Percentiles rank a stretch among this genome's conserved stretches.
phyloP scores from a whole-genome alignment of 2,888 invertebrate genomes.

The Cosmia pyralina region DNA sequence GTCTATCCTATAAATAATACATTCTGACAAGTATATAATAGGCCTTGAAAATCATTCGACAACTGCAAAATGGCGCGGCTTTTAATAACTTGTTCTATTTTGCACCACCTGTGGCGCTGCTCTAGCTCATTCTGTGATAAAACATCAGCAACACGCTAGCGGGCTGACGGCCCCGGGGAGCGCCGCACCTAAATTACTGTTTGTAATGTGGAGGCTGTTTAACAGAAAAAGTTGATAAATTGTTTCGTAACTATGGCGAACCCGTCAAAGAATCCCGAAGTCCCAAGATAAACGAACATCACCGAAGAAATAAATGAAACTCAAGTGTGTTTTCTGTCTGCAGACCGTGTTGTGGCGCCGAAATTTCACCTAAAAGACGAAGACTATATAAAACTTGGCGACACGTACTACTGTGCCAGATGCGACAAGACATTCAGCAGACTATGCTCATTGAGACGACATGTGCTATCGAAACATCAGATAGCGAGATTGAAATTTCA shows the following conservation, averaged over 20 bases:
- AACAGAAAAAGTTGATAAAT: not conserved
- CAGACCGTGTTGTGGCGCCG: conserved; percentile 61
- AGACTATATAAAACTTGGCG: conserved; percentile 74
- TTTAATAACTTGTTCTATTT: not conserved
- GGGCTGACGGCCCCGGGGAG: not conserved
- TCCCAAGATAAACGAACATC: conserved; percentile 4
- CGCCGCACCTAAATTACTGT: not conserved
- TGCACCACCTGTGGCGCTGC: not conserved
- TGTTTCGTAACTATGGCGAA: not conserved
- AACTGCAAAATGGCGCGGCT: too few species aligned
- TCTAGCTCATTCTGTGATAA: not conserved
- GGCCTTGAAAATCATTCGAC: too few species aligned
- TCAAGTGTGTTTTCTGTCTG: conserved; percentile 12
- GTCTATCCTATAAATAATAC: too few species aligned
- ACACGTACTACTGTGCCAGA: conserved; percentile 69
- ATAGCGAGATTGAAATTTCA: conserved; percentile 64
- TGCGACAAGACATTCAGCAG: conserved; percentile 76
- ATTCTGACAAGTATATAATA: too few species aligned
- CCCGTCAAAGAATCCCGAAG: conserved; percentile 2
- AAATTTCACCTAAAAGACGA: conserved; percentile 71
- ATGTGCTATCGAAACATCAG: too few species aligned
- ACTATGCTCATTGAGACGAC: conserved; percentile 64
- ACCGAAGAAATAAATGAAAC: conserved; percentile 21
- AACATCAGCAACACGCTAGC: not conserved
- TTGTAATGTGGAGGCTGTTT: not conserved